A percentile compares a stretch with the other conserved stretches of the same genome.
phyloP scores from a whole-genome alignment of 2,888 invertebrate species.

The Sinhomidia bicolor region DNA sequence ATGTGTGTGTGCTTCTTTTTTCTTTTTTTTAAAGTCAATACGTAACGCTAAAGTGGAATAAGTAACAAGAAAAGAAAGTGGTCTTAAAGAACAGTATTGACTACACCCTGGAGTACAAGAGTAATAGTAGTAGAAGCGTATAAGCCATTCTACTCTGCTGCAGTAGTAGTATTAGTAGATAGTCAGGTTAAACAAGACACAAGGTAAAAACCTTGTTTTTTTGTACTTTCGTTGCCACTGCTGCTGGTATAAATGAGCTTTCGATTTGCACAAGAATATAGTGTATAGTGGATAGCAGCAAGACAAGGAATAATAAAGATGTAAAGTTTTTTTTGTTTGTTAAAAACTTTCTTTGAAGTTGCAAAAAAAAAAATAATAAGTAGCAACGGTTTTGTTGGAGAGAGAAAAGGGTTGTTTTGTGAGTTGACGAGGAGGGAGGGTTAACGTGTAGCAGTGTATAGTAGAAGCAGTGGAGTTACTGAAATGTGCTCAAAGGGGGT shows the following conservation, averaged over 20 bases:
- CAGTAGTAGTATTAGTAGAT: too few species aligned
- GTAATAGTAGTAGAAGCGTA: background rate
- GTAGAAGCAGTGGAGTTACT: background rate
- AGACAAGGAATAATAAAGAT: too few species aligned
- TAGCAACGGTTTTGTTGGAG: background rate
- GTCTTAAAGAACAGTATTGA: conserved; percentile 18
- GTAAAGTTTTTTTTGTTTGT: background rate
- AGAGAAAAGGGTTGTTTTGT: background rate
- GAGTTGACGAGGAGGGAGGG: background rate
- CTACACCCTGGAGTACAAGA: conserved; percentile 52
- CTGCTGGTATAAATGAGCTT: too few species aligned
- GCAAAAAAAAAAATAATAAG: background rate
- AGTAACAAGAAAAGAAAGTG: background rate
- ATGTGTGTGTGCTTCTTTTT: background rate
- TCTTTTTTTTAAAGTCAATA: too few species aligned
- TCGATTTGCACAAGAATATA: too few species aligned
- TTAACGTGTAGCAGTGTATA: background rate
- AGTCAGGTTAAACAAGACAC: too few species aligned
- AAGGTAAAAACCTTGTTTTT: too few species aligned
- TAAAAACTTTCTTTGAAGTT: background rate
- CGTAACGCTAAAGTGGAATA: too few species aligned
- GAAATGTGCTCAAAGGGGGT: background rate
- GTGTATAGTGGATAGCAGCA: too few species aligned
- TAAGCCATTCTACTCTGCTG: background rate
- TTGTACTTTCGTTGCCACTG: too few species aligned